phyloP scores from a whole-genome alignment of 2,113 vertebrate genomes.

The Myrmecophaga tridactyla region DNA sequence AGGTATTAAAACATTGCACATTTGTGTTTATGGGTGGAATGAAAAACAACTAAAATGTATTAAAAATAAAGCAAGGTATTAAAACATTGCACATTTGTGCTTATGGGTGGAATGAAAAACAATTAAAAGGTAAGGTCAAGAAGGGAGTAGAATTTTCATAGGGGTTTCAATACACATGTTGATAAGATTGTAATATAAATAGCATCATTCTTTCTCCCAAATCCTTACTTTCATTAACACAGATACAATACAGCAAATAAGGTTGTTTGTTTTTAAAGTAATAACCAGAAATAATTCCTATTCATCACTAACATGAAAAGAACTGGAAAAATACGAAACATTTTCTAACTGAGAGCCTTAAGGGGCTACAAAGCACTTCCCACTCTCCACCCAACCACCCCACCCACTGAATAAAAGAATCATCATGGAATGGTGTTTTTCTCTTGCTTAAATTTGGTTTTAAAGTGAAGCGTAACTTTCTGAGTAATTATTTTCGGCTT shows the following conservation, averaged over 20 bases:
- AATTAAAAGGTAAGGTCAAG: slow-evolving; percentile 5
- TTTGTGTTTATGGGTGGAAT: too few relatives aligned
- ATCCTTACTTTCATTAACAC: slow-evolving; percentile 1
- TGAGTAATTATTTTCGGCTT: slow-evolving; percentile 94
- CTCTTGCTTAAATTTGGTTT: slow-evolving; percentile 89
- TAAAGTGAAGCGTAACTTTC: slow-evolving; percentile 89
- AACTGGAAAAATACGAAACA: neutral
- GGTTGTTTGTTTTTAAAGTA: slow-evolving; percentile 18
- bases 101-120: slow-evolving; percentile 7
- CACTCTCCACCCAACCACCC: neutral
- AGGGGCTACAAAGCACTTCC: neutral
- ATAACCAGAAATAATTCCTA: neutral
- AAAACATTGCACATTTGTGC: neutral
- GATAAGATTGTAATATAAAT: slow-evolving; percentile 5
- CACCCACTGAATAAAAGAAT: slow-evolving; percentile 58
- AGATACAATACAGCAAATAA: neutral
- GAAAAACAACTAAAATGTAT: too few relatives aligned
- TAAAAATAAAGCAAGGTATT: neutral
- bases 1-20: neutral
- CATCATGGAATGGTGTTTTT: slow-evolving; percentile 68
- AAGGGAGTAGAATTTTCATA: neutral
- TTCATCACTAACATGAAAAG: neutral
- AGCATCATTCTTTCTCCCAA: slow-evolving; percentile 33
- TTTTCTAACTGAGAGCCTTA: neutral
- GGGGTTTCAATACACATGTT: neutral